Base-by-base conservation (phyloP, 2,888 invertebrate genomes). In the Chrysolina americana region DNA sequence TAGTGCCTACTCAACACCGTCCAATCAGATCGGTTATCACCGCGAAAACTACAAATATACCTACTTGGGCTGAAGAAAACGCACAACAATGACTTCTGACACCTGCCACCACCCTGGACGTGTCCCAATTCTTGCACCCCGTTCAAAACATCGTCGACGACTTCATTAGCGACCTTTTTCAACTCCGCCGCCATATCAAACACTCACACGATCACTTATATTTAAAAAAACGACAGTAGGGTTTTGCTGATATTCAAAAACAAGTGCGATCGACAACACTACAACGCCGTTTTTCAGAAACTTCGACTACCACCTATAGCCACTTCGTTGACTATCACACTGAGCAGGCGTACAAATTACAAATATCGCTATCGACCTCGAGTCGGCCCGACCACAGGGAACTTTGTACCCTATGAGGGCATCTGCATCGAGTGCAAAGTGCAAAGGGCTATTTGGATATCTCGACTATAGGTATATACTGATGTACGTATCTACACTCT, bases 21-120 rank as follows among this genome's bases (percentile, higher is more conserved):
- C 59, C 28, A 47, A 47, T 47, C 47, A 4, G 15, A 4, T 15
- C 15, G 15, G 44, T 44, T 4, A 44, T 15, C 28, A 53, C 19
- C 11, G 21, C 65, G 41, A 11, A 71, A 56, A 44, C 71, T 70
- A 41, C 15, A 65, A 65, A 65, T 65, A 56, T 65, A 59, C 90
- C 82, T 90, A 90, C 90, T 85, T 78, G 90, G 90, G 81, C 88
- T 86, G 75, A 90, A 88, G 74, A 90, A 84, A 79, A 89, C 88
- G 87, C 90, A 90, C 80, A 90, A 85, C 77, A 90, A 85, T 68
- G 89, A 89, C 80, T 87, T 87, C 75, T 84, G 81, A 70, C 81
- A 80, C 19, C 78, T 83, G 41, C 50, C 74, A 74, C 76, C 78
- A 41, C 71, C 81, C 73, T 78, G 73, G 65, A 71, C 79, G 69